Base-by-base conservation (phyloP, 1,140 invertebrate species). In the Bombus picipes region DNA sequence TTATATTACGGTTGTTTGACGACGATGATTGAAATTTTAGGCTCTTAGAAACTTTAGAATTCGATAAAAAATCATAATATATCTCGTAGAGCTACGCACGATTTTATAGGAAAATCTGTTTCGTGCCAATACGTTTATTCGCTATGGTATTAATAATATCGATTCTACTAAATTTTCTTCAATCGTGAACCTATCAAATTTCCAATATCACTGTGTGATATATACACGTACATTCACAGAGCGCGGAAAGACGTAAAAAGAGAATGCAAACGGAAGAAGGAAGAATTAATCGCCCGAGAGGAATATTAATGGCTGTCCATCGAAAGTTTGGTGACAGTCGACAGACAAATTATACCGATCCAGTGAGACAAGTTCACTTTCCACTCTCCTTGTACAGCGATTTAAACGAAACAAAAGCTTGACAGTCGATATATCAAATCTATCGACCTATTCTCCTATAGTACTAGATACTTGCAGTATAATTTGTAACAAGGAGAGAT, bases 311-410 rank as follows among this genome's bases (percentile, higher is more conserved):
- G 75, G 3, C 32, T 18, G 22, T 28, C 34, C 41, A 37, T 39
- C 34, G 78, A 80, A 80, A 70, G 43, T 70, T 70, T 70, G 65
- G 32, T 37, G 77, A 79, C 77, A 68, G 62, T 6, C 32, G 28
- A 3, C 32, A 28, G 43, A 70, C 65, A 70, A 80, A 80, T 80
- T 70, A 70, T 39, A 22, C n/a, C 65, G 22, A 8, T 47, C 9
- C 65, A 32, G 10, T 1, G 12, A 9, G 22, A 47, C 62, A 53
- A 80, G 43, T 53, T 70, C 34, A 25, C 78, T 80, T 53, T 80
- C 75, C 28, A 78, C n/a, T 78, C 32, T 68, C 39, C 39, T 22
- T 25, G 28, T 28, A 53, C 47, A 53, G 47, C 47, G 13, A 32
- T 53, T 59, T 39, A 57, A 75, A 28, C 43, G 18, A 76, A 57